A percentile compares a stretch with the other conserved stretches of the same genome.
Conservation (phyloP, 2,888 invertebrate genomes). For the Luffia ferchaultella region DNA sequence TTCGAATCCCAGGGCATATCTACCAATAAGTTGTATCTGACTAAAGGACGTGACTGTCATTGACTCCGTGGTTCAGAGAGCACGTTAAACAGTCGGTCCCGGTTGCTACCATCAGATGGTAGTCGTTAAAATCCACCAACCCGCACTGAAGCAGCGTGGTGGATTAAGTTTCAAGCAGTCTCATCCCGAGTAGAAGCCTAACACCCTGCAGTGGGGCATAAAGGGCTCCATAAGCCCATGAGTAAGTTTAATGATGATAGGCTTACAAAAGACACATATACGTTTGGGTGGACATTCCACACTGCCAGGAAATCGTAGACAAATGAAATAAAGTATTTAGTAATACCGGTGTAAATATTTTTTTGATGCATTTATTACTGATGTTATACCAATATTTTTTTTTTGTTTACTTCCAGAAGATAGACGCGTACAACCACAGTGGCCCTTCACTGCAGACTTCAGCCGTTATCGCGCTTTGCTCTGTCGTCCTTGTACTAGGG, state of each 20-base stretch:
- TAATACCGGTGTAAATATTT: not conserved
- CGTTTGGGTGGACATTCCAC: not conserved
- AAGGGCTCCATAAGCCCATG: not conserved
- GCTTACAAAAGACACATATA: not conserved
- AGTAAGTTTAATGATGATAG: not conserved
- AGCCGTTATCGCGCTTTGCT: constrained; percentile 84
- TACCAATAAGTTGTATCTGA: no score
- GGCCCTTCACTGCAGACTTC: constrained; percentile 86
- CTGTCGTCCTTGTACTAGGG: constrained; percentile 78
- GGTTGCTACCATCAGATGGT: no score
- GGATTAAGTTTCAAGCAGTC: no score
- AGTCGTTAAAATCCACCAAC: no score
- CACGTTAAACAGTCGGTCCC: no score
- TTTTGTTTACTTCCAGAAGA: constrained; percentile 73
- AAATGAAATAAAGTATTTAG: not conserved
- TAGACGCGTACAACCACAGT: constrained; percentile 87
- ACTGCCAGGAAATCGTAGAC: not conserved
- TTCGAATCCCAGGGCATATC: no score
- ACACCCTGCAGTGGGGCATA: no score
- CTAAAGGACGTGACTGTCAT: no score
- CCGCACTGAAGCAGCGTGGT: no score
- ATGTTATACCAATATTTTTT: constrained; percentile 8
- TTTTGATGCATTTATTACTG: not conserved
- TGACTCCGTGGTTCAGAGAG: no score
- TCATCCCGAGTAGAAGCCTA: no score